These are phyloP conservation scores for Hydropsyche tenuis DNA, from an alignment of 1,140 invertebrate species.

Conservation along the genomic window DNA sequence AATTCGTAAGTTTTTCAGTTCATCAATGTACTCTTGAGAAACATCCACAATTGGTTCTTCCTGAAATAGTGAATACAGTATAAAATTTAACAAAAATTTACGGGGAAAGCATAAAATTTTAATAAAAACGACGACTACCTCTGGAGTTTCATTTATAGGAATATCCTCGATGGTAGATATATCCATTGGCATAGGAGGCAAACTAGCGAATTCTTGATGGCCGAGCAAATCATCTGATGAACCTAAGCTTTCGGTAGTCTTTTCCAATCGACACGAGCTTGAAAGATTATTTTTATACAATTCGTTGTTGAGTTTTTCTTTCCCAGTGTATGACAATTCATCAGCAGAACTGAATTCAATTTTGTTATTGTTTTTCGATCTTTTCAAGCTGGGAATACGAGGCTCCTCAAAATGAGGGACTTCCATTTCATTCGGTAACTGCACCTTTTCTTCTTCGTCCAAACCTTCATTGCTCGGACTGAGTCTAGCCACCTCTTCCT, in stretches of 20 bases:
- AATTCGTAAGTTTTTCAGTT: slow-evolving; percentile 16
- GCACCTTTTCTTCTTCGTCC: slow-evolving; percentile 38
- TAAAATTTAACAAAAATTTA: slow-evolving; percentile 11
- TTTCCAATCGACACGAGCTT: slow-evolving; percentile 22
- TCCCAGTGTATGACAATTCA: slow-evolving; percentile 19
- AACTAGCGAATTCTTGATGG: slow-evolving; percentile 44
- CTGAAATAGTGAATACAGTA: slow-evolving; percentile 21
- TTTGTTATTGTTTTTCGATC: slow-evolving; percentile 44
- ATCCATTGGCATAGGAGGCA: slow-evolving; percentile 42
- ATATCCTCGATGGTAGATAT: slow-evolving; percentile 30
- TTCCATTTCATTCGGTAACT: slow-evolving; percentile 31
- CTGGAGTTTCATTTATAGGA: slow-evolving; percentile 29
- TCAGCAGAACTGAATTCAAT: slow-evolving; percentile 45
- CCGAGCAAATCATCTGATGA: slow-evolving; percentile 25
- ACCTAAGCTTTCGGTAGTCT: not conserved
- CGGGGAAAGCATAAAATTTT: not conserved
- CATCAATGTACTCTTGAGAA: slow-evolving; percentile 1
- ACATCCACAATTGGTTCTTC: slow-evolving; percentile 3
- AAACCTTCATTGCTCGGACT: slow-evolving; percentile 44
- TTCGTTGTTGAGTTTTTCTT: not conserved
- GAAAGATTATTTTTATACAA: slow-evolving; percentile 30
- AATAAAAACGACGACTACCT: slow-evolving; percentile 24
- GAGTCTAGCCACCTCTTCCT: slow-evolving; percentile 51
- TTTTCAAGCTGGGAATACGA: slow-evolving; percentile 38
- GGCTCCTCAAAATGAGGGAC: slow-evolving; percentile 25